Evolutionary conservation across 2,113 vertebrate genomes (phyloP), one percentile per base, ranked within the genome.

Genomic region (Hemiscyllium ocellatum): DNA sequence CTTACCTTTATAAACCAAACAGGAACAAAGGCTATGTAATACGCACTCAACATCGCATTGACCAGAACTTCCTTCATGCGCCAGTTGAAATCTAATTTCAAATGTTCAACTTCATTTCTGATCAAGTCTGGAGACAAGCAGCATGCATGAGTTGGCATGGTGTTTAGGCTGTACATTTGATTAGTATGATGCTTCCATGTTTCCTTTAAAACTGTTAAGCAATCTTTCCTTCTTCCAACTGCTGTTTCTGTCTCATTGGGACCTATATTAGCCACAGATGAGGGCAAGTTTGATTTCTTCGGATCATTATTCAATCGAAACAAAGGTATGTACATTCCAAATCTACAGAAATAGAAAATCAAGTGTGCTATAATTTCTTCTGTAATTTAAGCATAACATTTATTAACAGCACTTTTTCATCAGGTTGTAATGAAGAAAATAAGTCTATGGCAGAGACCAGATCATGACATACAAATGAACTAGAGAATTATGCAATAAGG

Each of bases 61-160:
- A 99, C 98, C 95, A 99, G 98, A 97, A 99, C 99, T 96, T 99
- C 99, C 96, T 99, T 99, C 98, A 99, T 99, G 96, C 99, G 98
- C 98, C 98, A 99, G 97, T 99, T 99, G 96, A 99, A 99, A 97
- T 99, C 98, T 98, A 99, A 98, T 96, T 99, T 99, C 68, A 99
- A 98, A 97, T 98, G 98, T 80, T 99, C 99, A 96, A 99, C 99
- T 97, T 99, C 99, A 19, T 97, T 99, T 96, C 99, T 99, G 96
- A 99, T 99, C 95, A 99, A 98, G 96, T 99, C 99, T 0, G 99
- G 99, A 1, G 99, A 99, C 47, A 99, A 98, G 97, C 99, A 99
- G 98, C 99, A 99, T 96, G 99, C 99, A 0, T 99, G 99, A 0
- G 98, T 99, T 93, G 99, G 99, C 98, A 99, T 99, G 96, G 98